Conservation (phyloP, 2,888 invertebrate species). For the Lycocerus yunnanus region DNA sequence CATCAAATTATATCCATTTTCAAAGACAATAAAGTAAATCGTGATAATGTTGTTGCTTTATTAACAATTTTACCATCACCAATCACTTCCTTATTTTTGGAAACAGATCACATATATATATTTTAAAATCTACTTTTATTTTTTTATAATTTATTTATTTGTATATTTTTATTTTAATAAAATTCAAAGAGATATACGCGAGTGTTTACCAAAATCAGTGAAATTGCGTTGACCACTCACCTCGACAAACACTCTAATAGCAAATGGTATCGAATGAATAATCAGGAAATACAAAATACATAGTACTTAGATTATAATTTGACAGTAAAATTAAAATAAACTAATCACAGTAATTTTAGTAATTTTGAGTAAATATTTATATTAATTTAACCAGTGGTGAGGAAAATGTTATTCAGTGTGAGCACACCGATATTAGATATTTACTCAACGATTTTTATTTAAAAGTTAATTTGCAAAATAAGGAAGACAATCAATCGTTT, state of each 20-base stretch:
- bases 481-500: background rate
- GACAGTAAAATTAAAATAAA: background rate
- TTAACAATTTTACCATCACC: background rate
- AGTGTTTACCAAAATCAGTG: conserved; percentile 1
- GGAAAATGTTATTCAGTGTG: background rate
- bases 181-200: conserved; percentile 9
- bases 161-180: conserved; percentile 21
- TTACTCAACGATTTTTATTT: background rate
- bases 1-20: conserved; percentile 25
- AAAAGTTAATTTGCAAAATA: background rate
- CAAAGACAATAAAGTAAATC: conserved; percentile 5
- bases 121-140: conserved; percentile 22
- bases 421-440: background rate
- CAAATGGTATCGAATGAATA: background rate
- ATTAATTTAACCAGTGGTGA: background rate
- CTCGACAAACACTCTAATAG: background rate
- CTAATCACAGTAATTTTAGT: background rate
- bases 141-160: conserved; percentile 9
- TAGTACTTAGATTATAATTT: background rate
- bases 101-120: conserved; percentile 11
- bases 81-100: background rate
- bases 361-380: background rate
- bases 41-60: background rate
- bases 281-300: background rate
- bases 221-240: background rate